Evolutionary conservation across 37 sponge, comb jelly and placozoan species (phyloP).

Genomic region (Halichondria panicea): DNA sequence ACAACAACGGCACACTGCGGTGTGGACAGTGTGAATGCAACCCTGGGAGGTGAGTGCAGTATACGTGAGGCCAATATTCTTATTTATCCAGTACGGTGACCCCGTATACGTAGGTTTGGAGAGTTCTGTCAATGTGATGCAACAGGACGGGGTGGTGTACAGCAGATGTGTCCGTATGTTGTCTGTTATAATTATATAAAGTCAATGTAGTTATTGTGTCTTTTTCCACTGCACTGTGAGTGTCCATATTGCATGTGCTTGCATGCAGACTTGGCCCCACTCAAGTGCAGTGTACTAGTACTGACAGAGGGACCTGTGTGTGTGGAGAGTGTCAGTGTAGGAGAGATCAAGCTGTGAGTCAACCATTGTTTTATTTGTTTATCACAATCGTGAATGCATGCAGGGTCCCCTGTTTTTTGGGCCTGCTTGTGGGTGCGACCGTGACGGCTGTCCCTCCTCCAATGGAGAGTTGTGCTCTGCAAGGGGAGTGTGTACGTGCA

Average conservation of each 20-base stretch:
- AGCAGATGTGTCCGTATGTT: slow-evolving; percentile 50
- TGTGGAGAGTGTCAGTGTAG: slow-evolving; percentile 66
- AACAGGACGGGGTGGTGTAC: slow-evolving; percentile 7
- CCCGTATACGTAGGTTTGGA: slow-evolving; percentile 8
- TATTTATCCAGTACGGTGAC: too few species aligned
- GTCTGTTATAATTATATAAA: too few species aligned
- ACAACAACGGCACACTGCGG: slow-evolving; percentile 45
- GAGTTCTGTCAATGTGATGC: slow-evolving; percentile 57
- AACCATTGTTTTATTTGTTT: neutral
- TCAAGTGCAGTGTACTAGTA: slow-evolving; percentile 34
- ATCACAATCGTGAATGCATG: neutral
- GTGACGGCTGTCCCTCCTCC: slow-evolving; percentile 32
- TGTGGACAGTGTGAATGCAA: slow-evolving; percentile 77
- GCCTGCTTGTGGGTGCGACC: slow-evolving; percentile 62
- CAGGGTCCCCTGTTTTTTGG: slow-evolving; percentile 52
- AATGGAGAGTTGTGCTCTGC: slow-evolving; percentile 12
- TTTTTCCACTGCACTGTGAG: too few species aligned
- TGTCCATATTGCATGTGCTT: too few species aligned
- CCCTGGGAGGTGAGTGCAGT: slow-evolving; percentile 54
- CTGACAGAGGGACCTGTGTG: slow-evolving; percentile 44
- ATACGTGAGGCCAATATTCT: too few species aligned
- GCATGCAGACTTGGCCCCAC: slow-evolving; percentile 20
- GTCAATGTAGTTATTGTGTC: too few species aligned
- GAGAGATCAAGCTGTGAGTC: too few species aligned
- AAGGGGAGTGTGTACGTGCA: slow-evolving; percentile 29